Evolutionary conservation across 2,113 vertebrate species (phyloP).

Genomic region (Lycaon pictus): DNA sequence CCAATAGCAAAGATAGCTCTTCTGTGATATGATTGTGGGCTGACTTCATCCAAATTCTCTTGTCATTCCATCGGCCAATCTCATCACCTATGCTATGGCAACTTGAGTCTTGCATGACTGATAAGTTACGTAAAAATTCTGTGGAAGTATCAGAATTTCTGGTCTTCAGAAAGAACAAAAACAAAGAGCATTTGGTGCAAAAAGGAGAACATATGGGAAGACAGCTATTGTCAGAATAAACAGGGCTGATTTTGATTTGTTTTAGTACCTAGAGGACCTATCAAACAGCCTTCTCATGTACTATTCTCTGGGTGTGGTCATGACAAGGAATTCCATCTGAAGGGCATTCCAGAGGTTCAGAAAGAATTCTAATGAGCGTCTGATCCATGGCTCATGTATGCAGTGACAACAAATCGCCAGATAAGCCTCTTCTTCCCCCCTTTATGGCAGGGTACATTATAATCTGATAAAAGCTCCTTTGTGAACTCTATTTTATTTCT

Average conservation of each 20-base stretch:
- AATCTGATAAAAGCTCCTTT: slow-evolving; percentile 71
- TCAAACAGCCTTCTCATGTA: neutral
- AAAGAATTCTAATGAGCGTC: slow-evolving; percentile 32
- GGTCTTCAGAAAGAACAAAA: slow-evolving; percentile 42
- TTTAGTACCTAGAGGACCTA: neutral
- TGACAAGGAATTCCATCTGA: neutral
- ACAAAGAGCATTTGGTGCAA: neutral
- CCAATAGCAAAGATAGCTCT: neutral
- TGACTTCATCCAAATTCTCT: neutral
- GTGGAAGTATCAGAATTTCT: neutral
- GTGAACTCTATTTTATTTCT: slow-evolving; percentile 76
- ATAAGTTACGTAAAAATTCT: neutral
- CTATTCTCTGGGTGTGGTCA: neutral
- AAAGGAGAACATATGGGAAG: neutral
- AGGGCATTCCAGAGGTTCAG: neutral
- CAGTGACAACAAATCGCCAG: slow-evolving; percentile 9
- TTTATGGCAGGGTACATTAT: slow-evolving; percentile 24
- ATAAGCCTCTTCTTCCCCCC: slow-evolving; percentile 36
- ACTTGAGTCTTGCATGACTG: neutral
- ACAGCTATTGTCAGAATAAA: neutral
- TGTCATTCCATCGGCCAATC: neutral
- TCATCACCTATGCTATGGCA: neutral
- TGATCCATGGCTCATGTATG: slow-evolving; percentile 4
- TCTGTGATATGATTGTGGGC: neutral
- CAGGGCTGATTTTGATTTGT: slow-evolving; percentile 39